A percentile compares a stretch with the other conserved stretches of the same genome.
phyloP scores from a whole-genome alignment of 53 echinoderm and acorn worm species.

The Echinometra lucunter region DNA sequence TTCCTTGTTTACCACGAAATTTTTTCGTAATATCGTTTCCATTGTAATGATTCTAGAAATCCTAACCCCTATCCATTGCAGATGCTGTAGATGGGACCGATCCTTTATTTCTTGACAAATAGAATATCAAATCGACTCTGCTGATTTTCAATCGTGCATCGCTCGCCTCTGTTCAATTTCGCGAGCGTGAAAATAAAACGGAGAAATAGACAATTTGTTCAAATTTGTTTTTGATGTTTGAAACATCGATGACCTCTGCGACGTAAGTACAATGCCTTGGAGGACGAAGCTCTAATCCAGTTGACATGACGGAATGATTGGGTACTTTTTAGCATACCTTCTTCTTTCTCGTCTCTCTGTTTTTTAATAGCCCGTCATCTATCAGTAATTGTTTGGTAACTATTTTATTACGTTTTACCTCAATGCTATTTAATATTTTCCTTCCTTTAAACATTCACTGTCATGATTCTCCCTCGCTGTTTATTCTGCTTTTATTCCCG shows the following conservation, averaged over 20 bases:
- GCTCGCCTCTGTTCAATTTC: not conserved
- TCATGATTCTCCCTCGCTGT: not conserved
- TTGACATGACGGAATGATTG: not conserved
- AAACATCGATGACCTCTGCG: not conserved
- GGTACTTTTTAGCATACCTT: not conserved
- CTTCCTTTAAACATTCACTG: not conserved
- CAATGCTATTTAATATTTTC: not conserved
- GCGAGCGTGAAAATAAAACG: not conserved
- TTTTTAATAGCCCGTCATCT: not conserved
- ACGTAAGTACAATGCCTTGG: not conserved
- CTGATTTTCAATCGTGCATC: not conserved
- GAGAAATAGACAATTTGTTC: not conserved
- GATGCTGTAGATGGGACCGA: not conserved
- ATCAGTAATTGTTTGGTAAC: not conserved
- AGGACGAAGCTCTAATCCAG: not conserved
- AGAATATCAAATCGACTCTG: slow-evolving; percentile 28
- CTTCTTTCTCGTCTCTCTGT: not conserved
- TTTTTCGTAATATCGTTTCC: slow-evolving; percentile 26
- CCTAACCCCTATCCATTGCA: slow-evolving; percentile 23
- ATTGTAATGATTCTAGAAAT: slow-evolving; percentile 26
- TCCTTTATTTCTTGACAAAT: slow-evolving; percentile 7
- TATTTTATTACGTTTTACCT: not conserved
- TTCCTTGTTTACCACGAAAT: not conserved
- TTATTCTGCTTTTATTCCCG: not conserved
- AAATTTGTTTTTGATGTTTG: not conserved